These are phyloP conservation scores for Cerceris rybyensis DNA, from an alignment of 2,888 invertebrate genomes.

Conservation along the genomic window DNA sequence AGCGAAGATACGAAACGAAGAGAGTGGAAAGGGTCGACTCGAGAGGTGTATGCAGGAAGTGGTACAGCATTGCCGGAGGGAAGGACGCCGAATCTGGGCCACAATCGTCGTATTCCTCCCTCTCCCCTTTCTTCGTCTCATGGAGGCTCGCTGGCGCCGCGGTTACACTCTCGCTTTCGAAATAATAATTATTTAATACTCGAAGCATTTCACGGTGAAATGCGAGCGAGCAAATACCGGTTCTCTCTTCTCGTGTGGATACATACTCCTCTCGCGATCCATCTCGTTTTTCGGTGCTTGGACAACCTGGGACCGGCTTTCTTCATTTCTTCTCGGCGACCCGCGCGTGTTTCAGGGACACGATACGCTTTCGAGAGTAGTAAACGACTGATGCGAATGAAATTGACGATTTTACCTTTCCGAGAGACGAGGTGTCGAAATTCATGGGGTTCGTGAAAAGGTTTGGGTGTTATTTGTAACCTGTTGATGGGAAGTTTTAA, in stretches of 20 bases:
- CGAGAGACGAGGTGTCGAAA: too few relatives aligned
- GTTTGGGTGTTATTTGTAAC: not conserved
- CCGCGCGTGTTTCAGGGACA: too few relatives aligned
- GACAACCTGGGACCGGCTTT: too few relatives aligned
- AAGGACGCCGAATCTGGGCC: constrained; percentile 80
- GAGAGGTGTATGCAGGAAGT: constrained; percentile 70
- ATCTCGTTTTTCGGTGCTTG: constrained; percentile 11
- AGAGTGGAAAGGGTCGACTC: constrained; percentile 15
- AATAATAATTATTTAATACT: constrained; percentile 81
- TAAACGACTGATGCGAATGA: too few relatives aligned
- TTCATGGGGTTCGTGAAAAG: not conserved
- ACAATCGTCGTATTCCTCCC: constrained; percentile 56
- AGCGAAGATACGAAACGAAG: not conserved
- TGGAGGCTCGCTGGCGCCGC: constrained; percentile 53
- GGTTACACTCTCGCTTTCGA: constrained; percentile 78
- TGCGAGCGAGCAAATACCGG: constrained; percentile 56
- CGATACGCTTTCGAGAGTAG: too few relatives aligned
- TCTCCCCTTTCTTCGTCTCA: constrained; percentile 3
- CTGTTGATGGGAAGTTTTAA: too few relatives aligned
- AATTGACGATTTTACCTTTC: too few relatives aligned
- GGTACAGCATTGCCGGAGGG: constrained; percentile 80
- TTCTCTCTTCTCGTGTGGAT: constrained; percentile 37
- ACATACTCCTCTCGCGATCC: not conserved
- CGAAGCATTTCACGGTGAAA: constrained; percentile 64
- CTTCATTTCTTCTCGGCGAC: too few relatives aligned